These are phyloP conservation scores for Pseudobourletiella spinata DNA, from an alignment of 1,140 invertebrate genomes.

Conservation along the genomic window DNA sequence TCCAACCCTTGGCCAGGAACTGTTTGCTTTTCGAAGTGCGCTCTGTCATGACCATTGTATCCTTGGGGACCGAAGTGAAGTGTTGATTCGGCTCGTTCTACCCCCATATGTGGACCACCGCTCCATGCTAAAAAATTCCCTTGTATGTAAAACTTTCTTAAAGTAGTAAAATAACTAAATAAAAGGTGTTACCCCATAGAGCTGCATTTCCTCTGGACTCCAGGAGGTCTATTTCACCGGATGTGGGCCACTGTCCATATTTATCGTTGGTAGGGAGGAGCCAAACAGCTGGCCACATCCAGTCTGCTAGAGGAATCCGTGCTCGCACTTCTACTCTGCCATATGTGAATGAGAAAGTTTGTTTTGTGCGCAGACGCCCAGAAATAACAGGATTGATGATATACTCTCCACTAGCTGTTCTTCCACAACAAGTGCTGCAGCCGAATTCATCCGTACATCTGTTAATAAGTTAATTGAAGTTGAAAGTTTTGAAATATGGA, in stretches of 20 bases:
- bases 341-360: conserved; percentile 37
- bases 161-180: no score
- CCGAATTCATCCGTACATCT: conserved; percentile 35
- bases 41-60: conserved; percentile 46
- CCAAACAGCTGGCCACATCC: conserved; percentile 61
- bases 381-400: conserved; percentile 4
- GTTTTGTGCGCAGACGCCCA: conserved; percentile 10
- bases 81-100: conserved; percentile 49
- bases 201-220: conserved; percentile 52
- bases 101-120: conserved; percentile 49
- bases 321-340: conserved; percentile 45
- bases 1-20: conserved; percentile 43
- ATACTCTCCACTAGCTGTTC: conserved; percentile 6
- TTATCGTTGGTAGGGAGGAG: conserved; percentile 48
- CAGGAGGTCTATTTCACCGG: conserved; percentile 49
- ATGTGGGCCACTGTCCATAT: conserved; percentile 52
- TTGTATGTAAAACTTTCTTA: no score
- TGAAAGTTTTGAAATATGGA: no score
- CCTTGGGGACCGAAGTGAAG: conserved; percentile 48
- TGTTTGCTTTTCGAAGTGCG: conserved; percentile 44
- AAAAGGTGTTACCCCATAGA: conserved; percentile 36
- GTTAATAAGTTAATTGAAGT: no score
- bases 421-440: conserved; percentile 13
- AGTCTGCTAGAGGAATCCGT: conserved; percentile 55
- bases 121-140: no score